These are phyloP conservation scores for Andrena hattorfiana DNA, from an alignment of 2,888 invertebrate genomes.

Conservation along the genomic window DNA sequence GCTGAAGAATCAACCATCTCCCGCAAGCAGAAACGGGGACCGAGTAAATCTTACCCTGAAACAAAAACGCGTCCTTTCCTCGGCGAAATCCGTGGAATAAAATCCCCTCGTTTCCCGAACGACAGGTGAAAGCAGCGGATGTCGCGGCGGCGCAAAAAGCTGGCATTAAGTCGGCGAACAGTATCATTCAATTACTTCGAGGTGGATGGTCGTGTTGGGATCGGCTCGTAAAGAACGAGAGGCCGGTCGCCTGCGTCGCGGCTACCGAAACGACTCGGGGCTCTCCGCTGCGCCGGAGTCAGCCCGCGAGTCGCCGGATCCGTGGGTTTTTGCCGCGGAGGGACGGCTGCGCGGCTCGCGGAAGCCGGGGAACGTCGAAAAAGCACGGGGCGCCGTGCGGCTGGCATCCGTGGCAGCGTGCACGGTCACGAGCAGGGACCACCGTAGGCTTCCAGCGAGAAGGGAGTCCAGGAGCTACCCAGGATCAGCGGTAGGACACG, in stretches of 20 bases:
- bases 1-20: background rate
- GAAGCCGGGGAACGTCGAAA: slow-evolving; percentile 32
- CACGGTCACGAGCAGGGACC: slow-evolving; percentile 56
- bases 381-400: slow-evolving; percentile 49
- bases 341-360: background rate
- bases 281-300: background rate
- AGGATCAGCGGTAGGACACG: slow-evolving; percentile 7
- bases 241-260: background rate
- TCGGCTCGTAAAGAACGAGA: too few species aligned
- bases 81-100: background rate
- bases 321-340: slow-evolving; percentile 14
- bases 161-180: slow-evolving; percentile 8
- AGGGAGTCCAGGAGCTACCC: slow-evolving; percentile 24
- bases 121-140: background rate
- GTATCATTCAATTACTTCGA: slow-evolving; percentile 18
- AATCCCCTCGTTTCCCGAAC: background rate
- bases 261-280: background rate
- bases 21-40: background rate
- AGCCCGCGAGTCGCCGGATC: background rate
- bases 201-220: background rate
- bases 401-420: slow-evolving; percentile 49
- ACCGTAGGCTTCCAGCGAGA: slow-evolving; percentile 54
- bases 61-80: background rate
- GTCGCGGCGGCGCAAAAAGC: background rate
- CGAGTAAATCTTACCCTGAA: background rate